A percentile compares a stretch with the other conserved stretches of the same genome.
Conservation (phyloP, 2,113 vertebrate genomes). For the Rhinolophus ferrumequinum region DNA sequence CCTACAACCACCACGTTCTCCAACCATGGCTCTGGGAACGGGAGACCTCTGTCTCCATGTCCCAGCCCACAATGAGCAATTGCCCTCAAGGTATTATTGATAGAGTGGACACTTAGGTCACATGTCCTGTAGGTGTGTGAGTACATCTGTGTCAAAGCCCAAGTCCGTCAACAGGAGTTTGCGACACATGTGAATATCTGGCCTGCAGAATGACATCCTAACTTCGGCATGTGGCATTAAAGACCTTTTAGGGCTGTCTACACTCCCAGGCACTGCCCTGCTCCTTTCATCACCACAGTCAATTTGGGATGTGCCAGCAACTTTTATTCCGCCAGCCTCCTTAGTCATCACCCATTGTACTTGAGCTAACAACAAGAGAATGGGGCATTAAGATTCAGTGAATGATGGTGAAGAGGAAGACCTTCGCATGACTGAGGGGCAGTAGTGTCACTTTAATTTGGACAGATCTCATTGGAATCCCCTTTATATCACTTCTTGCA, state of each 20-base stretch:
- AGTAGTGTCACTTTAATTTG: not conserved
- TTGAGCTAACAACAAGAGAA: not conserved
- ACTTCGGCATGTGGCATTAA: not conserved
- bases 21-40: not conserved
- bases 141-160: not conserved
- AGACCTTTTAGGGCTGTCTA: not conserved
- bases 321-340: not conserved
- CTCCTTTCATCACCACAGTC: not conserved
- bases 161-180: not conserved
- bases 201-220: not conserved
- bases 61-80: accelerated
- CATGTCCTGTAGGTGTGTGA: not conserved
- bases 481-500: not conserved
- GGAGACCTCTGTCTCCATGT: not conserved
- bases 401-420: not conserved
- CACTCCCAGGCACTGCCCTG: not conserved
- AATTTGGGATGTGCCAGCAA: not conserved
- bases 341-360: not conserved
- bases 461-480: not conserved
- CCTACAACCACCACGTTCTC: not conserved
- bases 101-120: not conserved
- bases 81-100: not conserved
- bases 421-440: not conserved
- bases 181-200: not conserved
- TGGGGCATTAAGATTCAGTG: not conserved